These are phyloP conservation scores for Notarius quadriscutis DNA, from an alignment of 2,113 vertebrate genomes.

Conservation along the genomic window DNA sequence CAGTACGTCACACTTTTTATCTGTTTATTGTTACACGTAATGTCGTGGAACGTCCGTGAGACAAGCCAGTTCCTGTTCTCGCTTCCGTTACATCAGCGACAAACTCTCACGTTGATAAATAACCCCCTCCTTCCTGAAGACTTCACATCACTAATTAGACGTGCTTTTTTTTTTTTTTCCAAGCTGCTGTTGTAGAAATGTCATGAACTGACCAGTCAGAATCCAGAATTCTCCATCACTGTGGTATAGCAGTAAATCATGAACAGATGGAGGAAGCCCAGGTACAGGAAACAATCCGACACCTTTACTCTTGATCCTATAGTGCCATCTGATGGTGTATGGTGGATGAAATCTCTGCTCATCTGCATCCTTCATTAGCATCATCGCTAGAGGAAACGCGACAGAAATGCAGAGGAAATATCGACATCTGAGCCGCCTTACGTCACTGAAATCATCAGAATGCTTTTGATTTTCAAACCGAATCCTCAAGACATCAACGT, in stretches of 20 bases:
- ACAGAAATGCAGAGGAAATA: slow-evolving; percentile 33
- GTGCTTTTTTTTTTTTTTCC: not conserved
- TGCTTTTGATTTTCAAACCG: slow-evolving; percentile 33
- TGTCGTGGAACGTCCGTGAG: too few relatives aligned
- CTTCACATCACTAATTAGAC: too few relatives aligned
- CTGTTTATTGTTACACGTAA: too few relatives aligned
- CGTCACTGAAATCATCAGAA: slow-evolving; percentile 44
- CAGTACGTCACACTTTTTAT: too few relatives aligned
- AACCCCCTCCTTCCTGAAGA: too few relatives aligned
- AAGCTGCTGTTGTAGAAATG: not conserved
- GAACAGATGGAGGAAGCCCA: not conserved
- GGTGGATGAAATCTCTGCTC: slow-evolving; percentile 2
- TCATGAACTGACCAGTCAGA: not conserved
- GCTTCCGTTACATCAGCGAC: too few relatives aligned
- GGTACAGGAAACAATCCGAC: not conserved
- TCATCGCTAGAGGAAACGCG: slow-evolving; percentile 29
- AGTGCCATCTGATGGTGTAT: slow-evolving; percentile 78
- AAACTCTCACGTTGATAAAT: too few relatives aligned
- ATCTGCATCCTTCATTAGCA: not conserved
- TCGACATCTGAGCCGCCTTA: slow-evolving; percentile 3
- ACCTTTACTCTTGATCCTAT: slow-evolving; percentile 53
- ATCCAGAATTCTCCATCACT: not conserved
- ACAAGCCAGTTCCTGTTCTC: too few relatives aligned
- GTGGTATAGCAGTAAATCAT: not conserved
- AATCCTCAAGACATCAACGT: slow-evolving; percentile 40